A percentile compares a stretch with the other conserved stretches of the same genome.
These are phyloP conservation scores for Uloborus diversus DNA, from an alignment of 1,140 invertebrate species.

Conservation along the genomic window DNA sequence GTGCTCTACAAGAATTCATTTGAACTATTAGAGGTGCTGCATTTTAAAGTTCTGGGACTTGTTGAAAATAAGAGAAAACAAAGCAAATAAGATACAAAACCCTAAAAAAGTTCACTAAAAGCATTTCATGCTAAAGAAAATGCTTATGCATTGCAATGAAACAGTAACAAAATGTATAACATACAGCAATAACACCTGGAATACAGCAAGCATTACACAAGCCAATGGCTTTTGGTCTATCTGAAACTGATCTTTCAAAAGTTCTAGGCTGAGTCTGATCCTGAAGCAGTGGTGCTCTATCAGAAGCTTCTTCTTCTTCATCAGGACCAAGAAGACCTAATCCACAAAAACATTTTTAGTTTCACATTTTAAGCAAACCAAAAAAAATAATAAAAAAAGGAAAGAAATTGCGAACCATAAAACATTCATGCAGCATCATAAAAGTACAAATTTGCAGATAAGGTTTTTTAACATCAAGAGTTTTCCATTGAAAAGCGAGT, in stretches of 20 bases:
- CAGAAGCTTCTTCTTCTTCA: constrained; percentile 12
- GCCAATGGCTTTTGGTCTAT: constrained; percentile 42
- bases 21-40: too few species aligned
- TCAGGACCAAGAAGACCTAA: constrained; percentile 49
- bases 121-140: too few species aligned
- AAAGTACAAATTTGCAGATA: background rate
- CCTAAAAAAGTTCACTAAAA: too few species aligned
- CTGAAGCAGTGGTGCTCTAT: constrained; percentile 13
- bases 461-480: too few species aligned
- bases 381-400: background rate
- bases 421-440: constrained; percentile 12
- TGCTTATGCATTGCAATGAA: too few species aligned
- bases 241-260: constrained; percentile 21
- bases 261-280: background rate
- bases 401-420: background rate
- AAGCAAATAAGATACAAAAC: too few species aligned
- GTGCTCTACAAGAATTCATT: too few species aligned
- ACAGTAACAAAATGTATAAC: too few species aligned
- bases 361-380: background rate
- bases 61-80: too few species aligned
- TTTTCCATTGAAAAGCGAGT: too few species aligned
- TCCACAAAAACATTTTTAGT: background rate
- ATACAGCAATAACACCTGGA: constrained; percentile 55
- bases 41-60: too few species aligned
- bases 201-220: constrained; percentile 53